Base-by-base conservation (phyloP, 2,797 vertebrate genomes). In the Mycteria americana region DNA sequence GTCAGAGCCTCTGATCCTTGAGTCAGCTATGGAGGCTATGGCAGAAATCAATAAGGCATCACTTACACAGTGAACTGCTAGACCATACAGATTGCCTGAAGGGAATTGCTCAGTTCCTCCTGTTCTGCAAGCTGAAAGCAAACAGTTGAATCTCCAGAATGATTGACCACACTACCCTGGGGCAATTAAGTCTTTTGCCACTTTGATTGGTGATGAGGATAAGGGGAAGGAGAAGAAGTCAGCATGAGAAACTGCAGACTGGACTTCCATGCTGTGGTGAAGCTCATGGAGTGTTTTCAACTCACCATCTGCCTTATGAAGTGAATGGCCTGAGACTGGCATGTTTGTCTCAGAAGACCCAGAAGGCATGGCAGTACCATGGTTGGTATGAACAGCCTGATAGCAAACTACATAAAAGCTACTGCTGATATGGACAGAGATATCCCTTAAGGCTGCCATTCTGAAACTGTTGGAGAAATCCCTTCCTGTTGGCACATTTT, bases 1-100 rank as follows among this genome's bases (percentile, higher is more conserved):
- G 98, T 98, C 97, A 97, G 93, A 98, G 92, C 91, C 93, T 98
- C 96, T 98, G 97, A 98, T 98, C 97, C 97, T 98, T 95, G 95
- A 98, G 97, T 97, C 97, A 97, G 96, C 97, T 96, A 79, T 97
- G 97, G 98, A 96, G 93, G 95, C 96, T 91, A 89, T 96, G 96
- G 96, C 97, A 98, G 97, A 98, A 98, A 98, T 98, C 96, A 54
- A 98, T 98, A 98, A 97, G 95, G 96, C 96, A 80, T 95, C 85
- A 96, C 97, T 98, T 98, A 97, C 96, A 89, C 12, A 33, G 97
- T 94, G 97, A 98, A 97, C 97, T 97, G 97, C 96, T 96, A 97
- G 97, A 97, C 97, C 97, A 96, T 97, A 97, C 95, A 98, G 97
- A 97, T 97, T 97, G 97, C 96, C 97, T 97, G 93, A 91, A 97